Evolutionary conservation across 2,888 invertebrate genomes (phyloP).

Genomic region (Deilephila elpenor): DNA sequence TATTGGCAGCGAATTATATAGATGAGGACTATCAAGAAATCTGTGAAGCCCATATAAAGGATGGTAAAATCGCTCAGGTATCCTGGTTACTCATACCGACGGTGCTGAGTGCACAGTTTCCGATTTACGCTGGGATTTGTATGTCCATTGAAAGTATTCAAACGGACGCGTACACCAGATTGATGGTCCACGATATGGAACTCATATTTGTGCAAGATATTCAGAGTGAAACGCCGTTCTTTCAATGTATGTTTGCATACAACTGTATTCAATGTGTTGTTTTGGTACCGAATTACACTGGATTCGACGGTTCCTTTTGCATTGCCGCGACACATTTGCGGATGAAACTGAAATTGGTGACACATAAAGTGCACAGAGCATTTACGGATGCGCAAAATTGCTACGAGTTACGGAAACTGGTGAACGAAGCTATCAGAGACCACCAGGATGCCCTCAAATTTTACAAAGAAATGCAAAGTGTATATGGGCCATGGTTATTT

Average conservation of each 20-base stretch:
- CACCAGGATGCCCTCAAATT: conserved; percentile 65
- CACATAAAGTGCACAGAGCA: conserved; percentile 55
- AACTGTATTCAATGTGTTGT: conserved; percentile 56
- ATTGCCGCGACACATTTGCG: conserved; percentile 66
- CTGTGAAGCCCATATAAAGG: conserved; percentile 57
- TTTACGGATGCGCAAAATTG: conserved; percentile 52
- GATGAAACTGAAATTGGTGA: conserved; percentile 64
- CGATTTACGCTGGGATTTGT: conserved; percentile 57
- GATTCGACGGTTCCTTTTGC: conserved; percentile 71
- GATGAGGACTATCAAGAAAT: conserved; percentile 59
- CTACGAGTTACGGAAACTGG: conserved; percentile 48
- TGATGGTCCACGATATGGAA: conserved; percentile 71
- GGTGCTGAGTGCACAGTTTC: conserved; percentile 59
- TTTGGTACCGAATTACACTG: conserved; percentile 60
- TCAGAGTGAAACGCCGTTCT: conserved; percentile 66
- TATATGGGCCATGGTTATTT: conserved; percentile 69
- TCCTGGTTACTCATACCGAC: conserved; percentile 63
- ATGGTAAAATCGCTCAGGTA: conserved; percentile 57
- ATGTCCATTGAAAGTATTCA: conserved; percentile 60
- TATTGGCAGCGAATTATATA: conserved; percentile 59
- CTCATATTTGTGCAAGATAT: conserved; percentile 60
- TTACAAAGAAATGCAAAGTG: conserved; percentile 56
- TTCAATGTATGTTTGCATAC: conserved; percentile 63
- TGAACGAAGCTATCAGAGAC: conserved; percentile 59
- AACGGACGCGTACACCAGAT: conserved; percentile 54